Conservation (phyloP, 1,140 invertebrate species). For the Drosophila sulfurigaster region DNA sequence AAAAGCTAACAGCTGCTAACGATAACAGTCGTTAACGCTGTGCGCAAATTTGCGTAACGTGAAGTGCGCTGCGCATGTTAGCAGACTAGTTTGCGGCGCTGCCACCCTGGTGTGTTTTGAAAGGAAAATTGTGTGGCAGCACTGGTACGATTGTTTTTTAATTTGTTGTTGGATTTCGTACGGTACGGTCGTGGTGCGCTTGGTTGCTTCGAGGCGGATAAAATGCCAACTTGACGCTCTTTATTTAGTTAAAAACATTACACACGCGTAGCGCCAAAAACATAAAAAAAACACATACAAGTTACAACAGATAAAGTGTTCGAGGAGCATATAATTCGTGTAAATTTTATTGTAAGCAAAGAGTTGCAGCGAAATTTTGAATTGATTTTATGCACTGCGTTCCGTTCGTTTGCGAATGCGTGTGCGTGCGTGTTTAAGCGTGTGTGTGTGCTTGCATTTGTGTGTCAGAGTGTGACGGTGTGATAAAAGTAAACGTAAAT, state of each 20-base stretch:
- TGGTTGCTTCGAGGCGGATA: constrained; percentile 7
- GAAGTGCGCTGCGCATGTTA: constrained; percentile 24
- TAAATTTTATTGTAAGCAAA: constrained; percentile 15
- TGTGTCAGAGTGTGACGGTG: constrained; percentile 27
- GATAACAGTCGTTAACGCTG: neutral
- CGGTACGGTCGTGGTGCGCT: constrained; percentile 44
- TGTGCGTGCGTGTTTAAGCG: neutral
- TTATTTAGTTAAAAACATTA: constrained; percentile 35
- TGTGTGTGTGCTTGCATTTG: constrained; percentile 16
- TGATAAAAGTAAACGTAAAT: constrained; percentile 48
- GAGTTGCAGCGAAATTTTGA: constrained; percentile 11
- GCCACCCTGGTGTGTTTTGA: constrained; percentile 15
- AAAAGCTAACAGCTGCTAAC: constrained; percentile 17
- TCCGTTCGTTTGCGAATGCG: neutral
- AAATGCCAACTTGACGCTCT: constrained; percentile 44
- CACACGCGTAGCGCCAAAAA: neutral
- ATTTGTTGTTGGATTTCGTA: constrained; percentile 53
- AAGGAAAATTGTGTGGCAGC: constrained; percentile 16
- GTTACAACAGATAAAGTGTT: constrained; percentile 1
- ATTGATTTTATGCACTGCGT: constrained; percentile 28
- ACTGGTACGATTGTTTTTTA: constrained; percentile 37
- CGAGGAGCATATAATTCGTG: constrained; percentile 3
- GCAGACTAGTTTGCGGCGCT: neutral
- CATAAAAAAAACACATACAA: neutral
- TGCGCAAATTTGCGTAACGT: constrained; percentile 17